These are phyloP conservation scores for Brachionus manjavacas DNA, from an alignment of 1,140 invertebrate genomes.

Conservation along the genomic window DNA sequence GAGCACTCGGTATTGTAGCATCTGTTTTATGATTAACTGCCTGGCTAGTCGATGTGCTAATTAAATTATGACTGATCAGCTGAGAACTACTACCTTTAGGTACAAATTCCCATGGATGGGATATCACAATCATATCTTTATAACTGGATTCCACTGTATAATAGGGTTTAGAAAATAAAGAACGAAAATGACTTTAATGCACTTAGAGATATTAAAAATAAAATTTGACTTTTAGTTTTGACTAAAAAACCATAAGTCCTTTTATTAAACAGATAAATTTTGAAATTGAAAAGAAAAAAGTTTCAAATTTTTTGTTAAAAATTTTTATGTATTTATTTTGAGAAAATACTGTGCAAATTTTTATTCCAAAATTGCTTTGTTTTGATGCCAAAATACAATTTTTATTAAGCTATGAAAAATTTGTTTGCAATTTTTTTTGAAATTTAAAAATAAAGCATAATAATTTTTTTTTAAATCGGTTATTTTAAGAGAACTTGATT, in stretches of 20 bases:
- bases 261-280: neutral
- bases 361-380: neutral
- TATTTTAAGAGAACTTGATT: too few relatives aligned
- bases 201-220: neutral
- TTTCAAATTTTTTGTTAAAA: neutral
- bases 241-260: neutral
- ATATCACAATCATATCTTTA: constrained; percentile 42
- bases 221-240: neutral
- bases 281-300: neutral
- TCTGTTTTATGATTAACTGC: neutral
- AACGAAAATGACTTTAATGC: neutral
- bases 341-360: neutral
- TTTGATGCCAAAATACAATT: neutral
- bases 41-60: neutral
- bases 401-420: too few relatives aligned
- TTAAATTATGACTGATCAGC: neutral
- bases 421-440: too few relatives aligned
- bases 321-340: neutral
- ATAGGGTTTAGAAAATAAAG: neutral
- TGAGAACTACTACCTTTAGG: constrained; percentile 39
- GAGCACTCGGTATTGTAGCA: neutral
- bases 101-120: constrained; percentile 43
- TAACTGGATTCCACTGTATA: constrained; percentile 41
- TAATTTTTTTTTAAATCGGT: too few relatives aligned
- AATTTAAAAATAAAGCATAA: too few relatives aligned